Evolutionary conservation across 2,797 vertebrate genomes (phyloP), one percentile per base, ranked within the genome.

Genomic region (Lindbergichthys nudifrons): DNA sequence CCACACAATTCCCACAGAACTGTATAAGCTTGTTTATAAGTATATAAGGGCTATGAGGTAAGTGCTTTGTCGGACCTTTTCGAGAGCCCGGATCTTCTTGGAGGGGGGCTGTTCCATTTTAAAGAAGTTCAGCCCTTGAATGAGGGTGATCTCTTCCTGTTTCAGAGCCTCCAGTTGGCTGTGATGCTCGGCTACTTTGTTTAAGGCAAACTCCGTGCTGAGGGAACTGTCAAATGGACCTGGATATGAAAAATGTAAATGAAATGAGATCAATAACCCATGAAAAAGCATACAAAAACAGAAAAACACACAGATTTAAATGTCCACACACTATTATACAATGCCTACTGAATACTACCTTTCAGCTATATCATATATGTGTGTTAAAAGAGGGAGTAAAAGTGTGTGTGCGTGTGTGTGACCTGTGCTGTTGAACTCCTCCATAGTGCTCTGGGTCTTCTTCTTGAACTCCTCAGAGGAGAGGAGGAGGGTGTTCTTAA

Each of bases 401-500:
- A 45, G 9, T 14, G 12, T 42, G 26, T 32, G 30, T 9, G 12
- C 4, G 2, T 46, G 59, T 16, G 1, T 18, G 8, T 42, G 6
- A 90, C 97, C 97, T 92, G 88, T 93, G 56, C 2, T 30, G 45
- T 41, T 88, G 77, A 97, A 98, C 3, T 96, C 95, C 46, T 95
- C 85, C 10, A 95, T 52, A 39, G 90, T 58, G n/a, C 47, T 70
- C 51, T 94, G 90, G 15, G 93, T 92, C 77, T 95, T 97, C 82
- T 93, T 96, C 77, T 94, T 96, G 73, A 97, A 93, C 66, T 97
- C 95, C 15, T 96, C 95, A 0, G 95, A 91, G 0, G 94, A 94
- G 65, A 90, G 75, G 39, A 96, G 77, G 2, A 97, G 91, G 64
- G 87, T 65, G 0, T 88, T 95, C 90, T 94, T 96, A 87, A 98